These are phyloP conservation scores for Erebia palarica DNA, from an alignment of 2,888 invertebrate genomes.

Conservation along the genomic window DNA sequence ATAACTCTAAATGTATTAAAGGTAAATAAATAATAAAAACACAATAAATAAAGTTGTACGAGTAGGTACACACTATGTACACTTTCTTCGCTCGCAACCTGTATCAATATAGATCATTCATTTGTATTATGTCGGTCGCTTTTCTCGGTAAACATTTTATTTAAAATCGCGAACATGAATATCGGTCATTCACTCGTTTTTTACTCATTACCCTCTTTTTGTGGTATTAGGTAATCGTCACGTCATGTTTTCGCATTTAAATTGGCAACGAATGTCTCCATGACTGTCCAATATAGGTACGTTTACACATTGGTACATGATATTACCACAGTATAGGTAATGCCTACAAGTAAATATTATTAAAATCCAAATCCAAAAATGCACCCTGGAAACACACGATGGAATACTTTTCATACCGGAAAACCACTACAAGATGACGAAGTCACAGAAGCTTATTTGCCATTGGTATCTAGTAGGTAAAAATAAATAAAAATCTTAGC, in stretches of 20 bases:
- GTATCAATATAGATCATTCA: constrained; percentile 17
- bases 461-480: too few species aligned
- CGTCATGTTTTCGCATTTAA: constrained; percentile 10
- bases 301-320: too few species aligned
- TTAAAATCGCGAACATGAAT: constrained; percentile 41
- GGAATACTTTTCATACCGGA: too few species aligned
- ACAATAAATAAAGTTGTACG: background rate
- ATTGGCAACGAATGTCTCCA: constrained; percentile 12
- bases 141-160: constrained; percentile 29
- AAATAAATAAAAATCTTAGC: too few species aligned
- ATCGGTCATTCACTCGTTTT: constrained; percentile 50
- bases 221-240: constrained; percentile 34
- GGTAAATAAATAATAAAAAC: constrained; percentile 21
- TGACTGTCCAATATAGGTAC: too few species aligned
- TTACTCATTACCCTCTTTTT: constrained; percentile 43
- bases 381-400: too few species aligned
- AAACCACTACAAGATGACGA: too few species aligned
- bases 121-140: constrained; percentile 20
- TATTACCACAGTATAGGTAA: too few species aligned
- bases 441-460: too few species aligned
- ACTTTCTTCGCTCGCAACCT: constrained; percentile 7
- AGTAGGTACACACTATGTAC: background rate
- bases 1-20: background rate
- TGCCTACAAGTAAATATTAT: too few species aligned
- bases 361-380: too few species aligned